These are phyloP conservation scores for Corythornis vintsioides DNA, from an alignment of 2,113 vertebrate genomes.

Conservation along the genomic window DNA sequence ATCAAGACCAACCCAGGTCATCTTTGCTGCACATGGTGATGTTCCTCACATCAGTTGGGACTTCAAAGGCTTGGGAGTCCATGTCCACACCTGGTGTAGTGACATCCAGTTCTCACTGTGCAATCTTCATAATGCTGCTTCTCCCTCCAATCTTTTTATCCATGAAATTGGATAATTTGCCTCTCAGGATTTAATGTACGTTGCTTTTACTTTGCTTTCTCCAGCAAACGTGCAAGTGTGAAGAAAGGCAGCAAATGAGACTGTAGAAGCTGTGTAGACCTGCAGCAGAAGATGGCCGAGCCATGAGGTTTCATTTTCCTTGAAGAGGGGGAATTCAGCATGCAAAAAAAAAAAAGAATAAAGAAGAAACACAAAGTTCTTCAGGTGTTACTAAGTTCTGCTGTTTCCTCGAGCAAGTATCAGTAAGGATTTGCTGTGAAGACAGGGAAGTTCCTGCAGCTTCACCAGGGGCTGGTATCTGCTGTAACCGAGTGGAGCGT, in stretches of 20 bases:
- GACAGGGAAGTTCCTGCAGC: background rate
- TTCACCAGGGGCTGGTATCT: background rate
- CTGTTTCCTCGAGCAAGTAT: background rate
- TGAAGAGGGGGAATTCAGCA: background rate
- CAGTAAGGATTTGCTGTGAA: background rate
- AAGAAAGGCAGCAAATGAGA: no score
- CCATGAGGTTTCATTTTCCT: background rate
- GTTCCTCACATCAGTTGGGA: accelerated
- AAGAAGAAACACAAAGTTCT: background rate
- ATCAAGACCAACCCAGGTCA: background rate
- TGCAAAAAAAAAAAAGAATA: background rate
- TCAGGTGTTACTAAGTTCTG: background rate
- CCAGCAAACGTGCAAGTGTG: accelerated
- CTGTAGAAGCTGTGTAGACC: background rate
- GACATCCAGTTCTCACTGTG: background rate
- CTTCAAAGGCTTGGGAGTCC: background rate
- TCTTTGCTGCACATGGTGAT: background rate
- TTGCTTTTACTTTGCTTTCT: background rate
- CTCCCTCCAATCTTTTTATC: background rate
- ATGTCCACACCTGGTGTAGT: background rate
- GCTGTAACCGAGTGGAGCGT: background rate
- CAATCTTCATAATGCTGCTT: background rate
- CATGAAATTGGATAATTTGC: background rate
- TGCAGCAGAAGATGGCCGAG: background rate
- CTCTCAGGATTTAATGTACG: background rate